Base-by-base conservation (phyloP, 1,140 invertebrate genomes). In the Dreissena rostriformis region DNA sequence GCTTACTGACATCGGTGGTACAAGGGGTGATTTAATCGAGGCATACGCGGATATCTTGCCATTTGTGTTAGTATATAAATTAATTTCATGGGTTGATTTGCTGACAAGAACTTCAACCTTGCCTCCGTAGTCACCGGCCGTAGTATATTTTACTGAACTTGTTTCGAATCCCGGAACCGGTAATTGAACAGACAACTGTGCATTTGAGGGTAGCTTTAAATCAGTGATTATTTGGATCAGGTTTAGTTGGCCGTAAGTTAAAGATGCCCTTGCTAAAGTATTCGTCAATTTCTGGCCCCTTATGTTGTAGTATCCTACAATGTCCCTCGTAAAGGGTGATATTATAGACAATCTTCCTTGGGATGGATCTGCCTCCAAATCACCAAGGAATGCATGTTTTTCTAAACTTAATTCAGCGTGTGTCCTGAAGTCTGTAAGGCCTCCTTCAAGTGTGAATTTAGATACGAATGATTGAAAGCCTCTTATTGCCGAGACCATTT, bases 1-100 rank as follows among this genome's bases (percentile, higher is more conserved):
- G n/a, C 24, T 61, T 26, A 28, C 4, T 29, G 73, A 75, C 73
- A 75, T 57, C 7, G 26, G 24, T 75, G 73, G 73, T 15, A 75
- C n/a, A 7, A 61, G 6, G 8, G 73, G 73, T 75, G 73, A 61
- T 10, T 55, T 63, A 15, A 75, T 22, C 8, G 52, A 57, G 4
- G 26, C 49, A 15, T 29, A 55, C 7, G 73, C 73, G n/a, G 52
- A 55, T 2, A 75, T 6, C 28, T 75, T 61, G 12, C 28, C 17
- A 24, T 24, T 57, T 29, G 52, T 61, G 22, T 55, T 57, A 19
- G 61, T 75, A 29, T 52, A 61, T 61, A 61, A 0, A 29, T 2
- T 55, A 0, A 22, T 55, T 15, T 61, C 52, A 61, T 75, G 73
- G 39, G 49, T 61, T 61, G 15, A 17, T 15, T 55, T 57, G 28